Base-by-base conservation (phyloP, 2,888 invertebrate species). In the Stenurella melanura region DNA sequence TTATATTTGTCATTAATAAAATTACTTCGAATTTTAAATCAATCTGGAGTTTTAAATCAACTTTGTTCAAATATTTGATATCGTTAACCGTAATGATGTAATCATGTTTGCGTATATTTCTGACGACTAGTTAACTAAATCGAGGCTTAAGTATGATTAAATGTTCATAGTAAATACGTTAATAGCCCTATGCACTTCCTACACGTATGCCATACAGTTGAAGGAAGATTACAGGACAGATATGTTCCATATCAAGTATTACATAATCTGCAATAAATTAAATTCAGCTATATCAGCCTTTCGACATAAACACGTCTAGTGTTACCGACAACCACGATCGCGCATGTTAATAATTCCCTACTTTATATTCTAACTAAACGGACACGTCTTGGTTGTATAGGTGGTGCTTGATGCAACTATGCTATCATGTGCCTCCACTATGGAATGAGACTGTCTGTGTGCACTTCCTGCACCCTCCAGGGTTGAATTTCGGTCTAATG, bases 281-380 rank as follows among this genome's bases (percentile, higher is more conserved):
- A 79, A 75, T 77, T 67, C 66, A 74, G 67, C 77, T 56, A 34
- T 60, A 72, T 78, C 80, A 78, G 57, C 74, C 74, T 71, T 75
- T 73, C 70, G 70, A 77, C 77, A 76, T 77, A 80, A 78, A 73
- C 80, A 82, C 78, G 80, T 74, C 76, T 72, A 72, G 73, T 61
- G 76, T 61, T 60, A 74, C 75, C 74, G 67, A 68, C 79, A 70
- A 75, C 75, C 78, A 64, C 77, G 76, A 76, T 73, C 75, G 74
- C 77, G 76, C 76, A 78, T 76, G 77, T 73, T 79, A 78, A 82
- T 83, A 82, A 83, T 82, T 78, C 60, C 74, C 79, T 72, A 76
- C 79, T 84, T 84, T 85, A 82, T 83, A 85, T 84, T 82, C 85
- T 60, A 80, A 80, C 78, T 81, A 80, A 82, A 78, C 81, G 80